A percentile compares a stretch with the other conserved stretches of the same genome.
phyloP scores from a whole-genome alignment of 2,113 vertebrate species.

The Phaethornis superciliosus region DNA sequence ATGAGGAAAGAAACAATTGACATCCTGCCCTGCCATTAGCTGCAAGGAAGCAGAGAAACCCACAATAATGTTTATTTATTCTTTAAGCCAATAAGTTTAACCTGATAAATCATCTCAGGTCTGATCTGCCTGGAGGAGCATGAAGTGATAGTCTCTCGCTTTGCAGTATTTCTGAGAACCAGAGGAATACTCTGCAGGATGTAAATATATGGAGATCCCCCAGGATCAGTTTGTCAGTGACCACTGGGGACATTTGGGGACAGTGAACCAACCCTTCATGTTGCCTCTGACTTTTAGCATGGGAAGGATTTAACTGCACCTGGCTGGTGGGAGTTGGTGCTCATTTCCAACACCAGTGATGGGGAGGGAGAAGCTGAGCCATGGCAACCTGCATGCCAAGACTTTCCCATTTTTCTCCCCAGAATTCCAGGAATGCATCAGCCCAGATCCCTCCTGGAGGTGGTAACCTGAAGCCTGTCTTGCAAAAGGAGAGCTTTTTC shows the following conservation, averaged over 20 bases:
- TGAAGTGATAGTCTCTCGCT: background rate
- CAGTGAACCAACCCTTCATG: background rate
- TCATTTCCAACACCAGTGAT: background rate
- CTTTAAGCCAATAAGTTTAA: constrained; percentile 9
- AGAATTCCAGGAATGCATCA: background rate
- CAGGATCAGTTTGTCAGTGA: background rate
- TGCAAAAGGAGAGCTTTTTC: background rate
- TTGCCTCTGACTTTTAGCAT: background rate
- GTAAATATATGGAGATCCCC: background rate
- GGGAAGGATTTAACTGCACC: background rate
- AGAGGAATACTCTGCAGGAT: background rate
- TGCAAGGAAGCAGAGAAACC: constrained; percentile 6
- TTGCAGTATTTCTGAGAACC: background rate
- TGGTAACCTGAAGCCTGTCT: background rate
- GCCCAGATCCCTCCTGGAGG: background rate
- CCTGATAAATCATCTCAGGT: background rate
- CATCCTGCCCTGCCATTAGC: constrained; percentile 32
- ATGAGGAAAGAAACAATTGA: constrained; percentile 45
- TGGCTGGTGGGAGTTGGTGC: background rate
- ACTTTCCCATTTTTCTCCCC: background rate
- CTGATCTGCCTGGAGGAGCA: background rate
- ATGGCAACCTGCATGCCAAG: background rate
- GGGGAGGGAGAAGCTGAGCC: background rate
- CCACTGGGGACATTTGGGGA: background rate
- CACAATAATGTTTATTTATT: background rate